Conservation (phyloP, 2,888 invertebrate genomes). For the Lacanobia wlatinum region DNA sequence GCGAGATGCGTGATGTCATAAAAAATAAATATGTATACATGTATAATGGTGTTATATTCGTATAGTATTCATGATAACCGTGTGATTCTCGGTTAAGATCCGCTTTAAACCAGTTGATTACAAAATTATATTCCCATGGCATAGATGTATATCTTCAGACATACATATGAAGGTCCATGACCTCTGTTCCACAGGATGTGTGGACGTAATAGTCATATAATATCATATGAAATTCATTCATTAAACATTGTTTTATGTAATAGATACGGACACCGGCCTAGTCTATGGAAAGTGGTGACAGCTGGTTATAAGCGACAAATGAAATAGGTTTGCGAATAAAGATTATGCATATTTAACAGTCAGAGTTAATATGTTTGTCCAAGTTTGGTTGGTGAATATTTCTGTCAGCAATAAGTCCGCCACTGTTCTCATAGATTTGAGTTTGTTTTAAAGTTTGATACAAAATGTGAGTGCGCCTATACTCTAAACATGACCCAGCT, state of each 20-base stretch:
- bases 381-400: too few species aligned
- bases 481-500: too few species aligned
- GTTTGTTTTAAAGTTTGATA: too few species aligned
- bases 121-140: background rate
- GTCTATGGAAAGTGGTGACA: background rate
- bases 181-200: background rate
- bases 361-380: too few species aligned
- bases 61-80: background rate
- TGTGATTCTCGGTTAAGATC: background rate
- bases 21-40: slow-evolving; percentile 25
- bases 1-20: slow-evolving; percentile 27
- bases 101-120: slow-evolving; percentile 18
- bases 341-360: too few species aligned
- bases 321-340: background rate
- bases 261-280: background rate
- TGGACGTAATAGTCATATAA: slow-evolving; percentile 17
- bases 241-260: slow-evolving; percentile 29
- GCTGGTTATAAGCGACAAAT: background rate
- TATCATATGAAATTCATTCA: slow-evolving; percentile 23
- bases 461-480: too few species aligned
- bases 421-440: too few species aligned
- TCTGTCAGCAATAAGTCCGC: too few species aligned
- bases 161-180: background rate
- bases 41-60: slow-evolving; percentile 8
- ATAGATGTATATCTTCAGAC: background rate